Evolutionary conservation across 2,113 vertebrate genomes (phyloP).

Genomic region (Lampris incognitus): DNA sequence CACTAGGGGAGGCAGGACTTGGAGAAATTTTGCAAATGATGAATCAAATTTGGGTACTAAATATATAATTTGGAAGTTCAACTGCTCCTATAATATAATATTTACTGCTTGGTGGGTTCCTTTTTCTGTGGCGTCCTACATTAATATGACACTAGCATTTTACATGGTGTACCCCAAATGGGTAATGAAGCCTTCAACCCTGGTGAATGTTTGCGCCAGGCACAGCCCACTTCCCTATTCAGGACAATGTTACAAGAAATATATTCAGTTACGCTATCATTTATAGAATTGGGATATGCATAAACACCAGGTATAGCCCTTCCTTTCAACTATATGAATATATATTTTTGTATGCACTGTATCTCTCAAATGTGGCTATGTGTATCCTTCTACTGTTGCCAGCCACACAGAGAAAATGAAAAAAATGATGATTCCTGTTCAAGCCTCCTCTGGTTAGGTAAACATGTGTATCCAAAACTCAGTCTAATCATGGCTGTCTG

Average conservation of each 20-base stretch:
- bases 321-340: constrained; percentile 9
- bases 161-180: no score
- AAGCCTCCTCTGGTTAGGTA: constrained; percentile 64
- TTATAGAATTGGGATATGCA: no score
- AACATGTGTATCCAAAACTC: constrained; percentile 75
- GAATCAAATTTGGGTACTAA: background rate
- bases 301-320: background rate
- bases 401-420: constrained; percentile 31
- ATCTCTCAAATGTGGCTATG: constrained; percentile 1
- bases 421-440: constrained; percentile 70
- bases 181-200: no score
- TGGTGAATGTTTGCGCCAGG: no score
- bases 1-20: no score
- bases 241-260: no score
- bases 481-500: constrained; percentile 69
- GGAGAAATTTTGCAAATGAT: no score
- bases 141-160: no score
- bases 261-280: no score
- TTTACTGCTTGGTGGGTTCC: background rate
- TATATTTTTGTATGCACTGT: constrained; percentile 8
- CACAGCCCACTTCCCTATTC: no score
- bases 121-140: background rate
- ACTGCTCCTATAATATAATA: no score
- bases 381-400: constrained; percentile 29
- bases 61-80: background rate